Conservation (phyloP, 2,113 vertebrate genomes). For the Trichechus manatus region DNA sequence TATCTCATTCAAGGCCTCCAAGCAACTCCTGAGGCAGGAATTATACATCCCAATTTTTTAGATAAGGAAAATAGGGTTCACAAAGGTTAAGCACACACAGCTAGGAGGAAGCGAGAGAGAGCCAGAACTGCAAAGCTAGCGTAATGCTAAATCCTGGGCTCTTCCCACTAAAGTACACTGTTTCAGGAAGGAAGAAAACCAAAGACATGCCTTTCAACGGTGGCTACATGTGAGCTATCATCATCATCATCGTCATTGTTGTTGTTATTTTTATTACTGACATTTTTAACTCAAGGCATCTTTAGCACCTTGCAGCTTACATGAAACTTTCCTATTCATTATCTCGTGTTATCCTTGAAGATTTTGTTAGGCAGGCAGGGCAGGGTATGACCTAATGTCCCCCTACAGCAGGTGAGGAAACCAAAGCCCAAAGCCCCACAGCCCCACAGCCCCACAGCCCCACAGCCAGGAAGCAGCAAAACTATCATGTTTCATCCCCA, state of each 20-base stretch:
- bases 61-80: slow-evolving; percentile 69
- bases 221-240: neutral
- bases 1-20: slow-evolving; percentile 47
- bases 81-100: slow-evolving; percentile 46
- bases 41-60: slow-evolving; percentile 57
- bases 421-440: neutral
- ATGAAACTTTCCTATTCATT: neutral
- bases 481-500: neutral
- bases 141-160: fast-evolving
- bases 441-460: neutral
- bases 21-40: slow-evolving; percentile 48
- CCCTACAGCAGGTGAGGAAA: neutral
- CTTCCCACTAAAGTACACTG: neutral
- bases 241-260: too few species aligned
- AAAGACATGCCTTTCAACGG: neutral
- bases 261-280: neutral
- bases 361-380: neutral
- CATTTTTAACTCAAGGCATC: neutral
- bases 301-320: too few species aligned
- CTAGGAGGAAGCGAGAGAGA: neutral
- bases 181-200: neutral
- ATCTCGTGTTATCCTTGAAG: neutral
- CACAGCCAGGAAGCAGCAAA: neutral
- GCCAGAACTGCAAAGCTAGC: neutral
- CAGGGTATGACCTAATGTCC: too few species aligned